A percentile compares a stretch with the other conserved stretches of the same genome.
These are phyloP conservation scores for Steinernema khuongi DNA, from an alignment of 1,140 invertebrate species.

Conservation along the genomic window DNA sequence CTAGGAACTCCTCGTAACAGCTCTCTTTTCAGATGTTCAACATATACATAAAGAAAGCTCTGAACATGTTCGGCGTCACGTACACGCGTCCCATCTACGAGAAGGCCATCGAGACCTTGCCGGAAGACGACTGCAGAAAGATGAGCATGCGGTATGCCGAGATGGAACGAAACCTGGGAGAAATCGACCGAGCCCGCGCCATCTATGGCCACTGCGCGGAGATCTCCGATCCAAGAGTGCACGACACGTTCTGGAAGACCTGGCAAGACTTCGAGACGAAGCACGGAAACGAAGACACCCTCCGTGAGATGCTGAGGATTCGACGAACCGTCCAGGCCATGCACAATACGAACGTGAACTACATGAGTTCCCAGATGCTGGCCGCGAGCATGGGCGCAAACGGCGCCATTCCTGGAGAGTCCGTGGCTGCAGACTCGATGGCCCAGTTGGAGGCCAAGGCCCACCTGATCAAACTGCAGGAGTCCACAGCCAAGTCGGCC, in stretches of 20 bases:
- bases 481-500: conserved; percentile 27
- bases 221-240: conserved; percentile 94
- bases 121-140: conserved; percentile 82
- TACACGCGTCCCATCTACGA: conserved; percentile 94
- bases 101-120: conserved; percentile 87
- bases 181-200: conserved; percentile 89
- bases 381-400: conserved; percentile 63
- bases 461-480: conserved; percentile 40
- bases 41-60: conserved; percentile 95
- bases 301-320: conserved; percentile 84
- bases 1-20: background rate
- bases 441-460: conserved; percentile 51
- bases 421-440: conserved; percentile 49
- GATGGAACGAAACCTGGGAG: conserved; percentile 93
- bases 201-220: conserved; percentile 97
- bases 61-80: conserved; percentile 92
- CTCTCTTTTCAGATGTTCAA: conserved; percentile 76
- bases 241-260: conserved; percentile 88
- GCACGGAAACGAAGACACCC: conserved; percentile 99
- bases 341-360: conserved; percentile 66
- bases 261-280: conserved; percentile 99
- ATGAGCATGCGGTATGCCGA: conserved; percentile 95
- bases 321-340: conserved; percentile 44
- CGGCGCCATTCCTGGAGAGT: conserved; percentile 17
- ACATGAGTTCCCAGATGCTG: conserved; percentile 95